Evolutionary conservation across 64 coral and sea anemone genomes (phyloP), one percentile per base, ranked within the genome.

Genomic region (Anthopleura sola): DNA sequence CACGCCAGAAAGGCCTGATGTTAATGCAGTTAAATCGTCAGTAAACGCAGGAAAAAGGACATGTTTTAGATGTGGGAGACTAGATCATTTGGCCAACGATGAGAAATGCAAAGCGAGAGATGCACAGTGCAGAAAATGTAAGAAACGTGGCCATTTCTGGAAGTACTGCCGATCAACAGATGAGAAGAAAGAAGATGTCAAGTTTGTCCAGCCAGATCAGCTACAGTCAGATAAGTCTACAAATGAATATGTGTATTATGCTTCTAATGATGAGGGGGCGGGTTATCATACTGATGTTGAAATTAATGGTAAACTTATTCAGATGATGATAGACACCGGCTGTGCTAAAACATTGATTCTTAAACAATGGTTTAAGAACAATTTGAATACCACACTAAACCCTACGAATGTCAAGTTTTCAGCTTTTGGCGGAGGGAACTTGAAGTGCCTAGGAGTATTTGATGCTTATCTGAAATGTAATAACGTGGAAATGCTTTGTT

Each of bases 71-170:
- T 90, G 64, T 60, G 88, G 88, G 76, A 90, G 83, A 37, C 55
- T 53, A 44, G 88, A 85, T 90, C 88, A 90, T 55, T 34, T 90
- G 11, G 88, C 88, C 33, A 83, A 90, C 55, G 81, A 90, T 78
- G 64, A 77, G 24, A 89, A 60, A 76, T 90, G 88, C 54, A 37
- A 60, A 75, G 80, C 68, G 56, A 90, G 55, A 18, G 81, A 37
- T 54, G 40, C 40, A 55, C 16, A 80, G n/a, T 80, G 77, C 81
- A 17, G 29, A 23, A 50, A 57, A 54, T 83, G 81, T 24, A 83
- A 83, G 16, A 83, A 66, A 21, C 8, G 8, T 66, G 60, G 60
- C 8, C 60, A 66, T 74, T 68, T 37, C 29, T 37, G 36, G 23
- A 71, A 69, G 37, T 69, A 14, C 19, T 86, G 60, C 26, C 28